These are phyloP conservation scores for Malthinus seriepunctatus DNA, from an alignment of 2,888 invertebrate genomes.

Conservation along the genomic window DNA sequence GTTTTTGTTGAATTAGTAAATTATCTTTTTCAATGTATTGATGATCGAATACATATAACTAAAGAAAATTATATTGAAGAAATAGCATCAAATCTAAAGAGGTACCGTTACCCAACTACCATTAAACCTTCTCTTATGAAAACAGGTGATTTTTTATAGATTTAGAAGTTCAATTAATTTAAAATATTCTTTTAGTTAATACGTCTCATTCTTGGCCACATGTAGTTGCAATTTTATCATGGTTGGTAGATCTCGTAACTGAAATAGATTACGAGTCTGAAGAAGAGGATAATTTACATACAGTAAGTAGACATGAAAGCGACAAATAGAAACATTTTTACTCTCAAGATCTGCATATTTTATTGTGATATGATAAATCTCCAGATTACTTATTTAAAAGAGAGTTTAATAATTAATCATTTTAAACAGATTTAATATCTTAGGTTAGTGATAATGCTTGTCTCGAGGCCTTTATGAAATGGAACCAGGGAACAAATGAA, in stretches of 20 bases:
- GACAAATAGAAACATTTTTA: not conserved
- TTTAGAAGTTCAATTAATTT: not conserved
- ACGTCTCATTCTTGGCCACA: constrained; percentile 24
- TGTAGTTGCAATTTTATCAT: constrained; percentile 18
- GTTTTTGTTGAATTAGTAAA: constrained; percentile 12
- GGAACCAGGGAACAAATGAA: too few relatives aligned
- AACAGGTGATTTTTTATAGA: constrained; percentile 12
- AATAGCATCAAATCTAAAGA: constrained; percentile 14
- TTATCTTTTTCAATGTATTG: constrained; percentile 12
- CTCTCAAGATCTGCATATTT: too few relatives aligned
- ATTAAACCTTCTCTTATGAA: constrained; percentile 27
- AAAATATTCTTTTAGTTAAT: constrained; percentile 17
- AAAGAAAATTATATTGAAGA: constrained; percentile 24
- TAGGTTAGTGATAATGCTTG: too few relatives aligned
- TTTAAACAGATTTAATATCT: too few relatives aligned
- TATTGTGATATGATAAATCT: too few relatives aligned
- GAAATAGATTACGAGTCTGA: not conserved
- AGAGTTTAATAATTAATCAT: too few relatives aligned
- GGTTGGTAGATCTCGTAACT: constrained; percentile 13
- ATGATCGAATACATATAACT: constrained; percentile 15
- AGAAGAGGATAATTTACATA: not conserved
- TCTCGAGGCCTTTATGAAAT: too few relatives aligned
- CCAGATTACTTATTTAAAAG: too few relatives aligned
- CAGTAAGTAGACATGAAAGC: constrained; percentile 5
- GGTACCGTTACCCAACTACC: constrained; percentile 10